A percentile compares a stretch with the other conserved stretches of the same genome.
These are phyloP conservation scores for Conchocele bisecta DNA, from an alignment of 2,888 invertebrate genomes.

Conservation along the genomic window DNA sequence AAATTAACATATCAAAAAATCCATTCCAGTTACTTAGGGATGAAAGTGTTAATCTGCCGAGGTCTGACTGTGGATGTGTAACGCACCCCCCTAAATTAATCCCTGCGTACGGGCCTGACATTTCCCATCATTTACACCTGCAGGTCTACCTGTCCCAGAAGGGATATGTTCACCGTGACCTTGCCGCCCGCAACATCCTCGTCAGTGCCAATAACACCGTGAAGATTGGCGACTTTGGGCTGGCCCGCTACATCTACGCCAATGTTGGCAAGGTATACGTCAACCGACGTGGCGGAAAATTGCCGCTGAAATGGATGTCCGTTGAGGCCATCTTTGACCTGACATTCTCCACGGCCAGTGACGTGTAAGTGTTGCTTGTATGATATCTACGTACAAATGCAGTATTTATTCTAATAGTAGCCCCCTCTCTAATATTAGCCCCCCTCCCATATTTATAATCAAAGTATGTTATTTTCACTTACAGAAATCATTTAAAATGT, in stretches of 20 bases:
- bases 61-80: too few species aligned
- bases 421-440: too few species aligned
- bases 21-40: too few species aligned
- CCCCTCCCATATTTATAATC: too few species aligned
- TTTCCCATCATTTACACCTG: conserved; percentile 14
- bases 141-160: conserved; percentile 80
- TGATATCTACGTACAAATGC: too few species aligned
- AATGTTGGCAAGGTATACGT: conserved; percentile 79
- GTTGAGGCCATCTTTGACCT: conserved; percentile 79
- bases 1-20: too few species aligned
- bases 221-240: conserved; percentile 81
- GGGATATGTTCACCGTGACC: conserved; percentile 80
- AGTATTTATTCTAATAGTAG: too few species aligned
- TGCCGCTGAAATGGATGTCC: conserved; percentile 82
- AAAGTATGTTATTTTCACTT: too few species aligned
- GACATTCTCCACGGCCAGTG: conserved; percentile 80
- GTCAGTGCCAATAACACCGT: conserved; percentile 73
- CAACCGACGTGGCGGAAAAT: conserved; percentile 75
- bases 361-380: conserved; percentile 75
- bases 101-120: too few species aligned
- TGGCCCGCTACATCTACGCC: conserved; percentile 79
- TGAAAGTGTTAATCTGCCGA: too few species aligned
- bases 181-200: conserved; percentile 80
- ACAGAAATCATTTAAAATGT: too few species aligned
- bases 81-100: too few species aligned